Evolutionary conservation across 1,140 invertebrate species (phyloP).

Genomic region (Sycobia sp.): DNA sequence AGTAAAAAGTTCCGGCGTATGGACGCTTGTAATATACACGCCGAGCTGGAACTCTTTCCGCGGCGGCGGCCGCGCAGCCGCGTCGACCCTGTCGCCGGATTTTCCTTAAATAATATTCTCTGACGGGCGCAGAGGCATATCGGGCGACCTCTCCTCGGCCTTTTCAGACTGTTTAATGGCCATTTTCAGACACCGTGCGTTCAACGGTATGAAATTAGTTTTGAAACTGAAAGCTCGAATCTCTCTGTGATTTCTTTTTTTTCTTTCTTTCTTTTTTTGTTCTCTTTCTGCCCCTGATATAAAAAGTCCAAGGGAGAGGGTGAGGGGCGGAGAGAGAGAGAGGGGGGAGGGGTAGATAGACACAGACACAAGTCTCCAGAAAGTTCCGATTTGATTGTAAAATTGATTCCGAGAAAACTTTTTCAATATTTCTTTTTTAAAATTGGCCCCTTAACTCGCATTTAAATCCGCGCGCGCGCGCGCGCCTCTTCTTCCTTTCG

Average conservation of each 20-base stretch:
- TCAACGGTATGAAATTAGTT: conserved; percentile 29
- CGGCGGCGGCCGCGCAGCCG: background rate
- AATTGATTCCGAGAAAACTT: conserved; percentile 31
- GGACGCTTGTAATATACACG: too few relatives aligned
- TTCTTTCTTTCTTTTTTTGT: conserved; percentile 10
- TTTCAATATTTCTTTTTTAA: conserved; percentile 34
- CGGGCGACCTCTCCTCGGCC: too few relatives aligned
- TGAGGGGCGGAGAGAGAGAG: too few relatives aligned
- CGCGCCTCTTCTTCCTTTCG: background rate
- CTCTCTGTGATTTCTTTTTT: too few relatives aligned
- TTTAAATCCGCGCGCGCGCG: conserved; percentile 8
- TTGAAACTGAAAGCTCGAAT: conserved; percentile 29
- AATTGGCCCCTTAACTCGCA: conserved; percentile 23
- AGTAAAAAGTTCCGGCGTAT: conserved; percentile 36
- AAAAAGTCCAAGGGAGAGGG: too few relatives aligned
- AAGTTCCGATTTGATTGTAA: conserved; percentile 31
- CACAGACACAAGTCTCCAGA: too few relatives aligned
- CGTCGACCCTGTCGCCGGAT: too few relatives aligned
- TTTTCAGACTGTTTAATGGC: conserved; percentile 27
- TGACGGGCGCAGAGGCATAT: too few relatives aligned
- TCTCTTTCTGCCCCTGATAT: too few relatives aligned
- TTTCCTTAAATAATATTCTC: too few relatives aligned
- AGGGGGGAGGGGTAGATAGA: too few relatives aligned
- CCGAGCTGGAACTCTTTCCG: conserved; percentile 1
- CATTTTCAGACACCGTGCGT: conserved; percentile 18